Percentiles rank a stretch among this genome's conserved stretches.
Conservation (phyloP, 2,113 vertebrate species). For the Xenotilapia longispinis region DNA sequence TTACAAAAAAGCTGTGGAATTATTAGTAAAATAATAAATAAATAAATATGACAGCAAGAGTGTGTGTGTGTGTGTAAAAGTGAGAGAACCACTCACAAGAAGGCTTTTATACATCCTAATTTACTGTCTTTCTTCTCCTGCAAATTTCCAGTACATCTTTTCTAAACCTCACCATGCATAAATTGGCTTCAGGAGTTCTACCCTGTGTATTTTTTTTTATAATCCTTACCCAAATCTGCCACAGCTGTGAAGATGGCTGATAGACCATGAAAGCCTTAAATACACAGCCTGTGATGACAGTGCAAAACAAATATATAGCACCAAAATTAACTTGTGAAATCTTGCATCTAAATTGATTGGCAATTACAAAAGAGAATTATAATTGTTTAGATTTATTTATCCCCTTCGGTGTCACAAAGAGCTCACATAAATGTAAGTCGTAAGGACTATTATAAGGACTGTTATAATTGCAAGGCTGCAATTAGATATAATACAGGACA, state of each 20-base stretch:
- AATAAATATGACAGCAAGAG: neutral
- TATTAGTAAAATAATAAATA: conserved; percentile 19
- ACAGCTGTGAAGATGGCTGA: neutral
- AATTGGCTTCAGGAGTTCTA: conserved; percentile 3
- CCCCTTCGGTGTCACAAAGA: neutral
- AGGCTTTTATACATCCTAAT: conserved; percentile 24
- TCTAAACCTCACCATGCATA: neutral
- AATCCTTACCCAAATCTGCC: neutral
- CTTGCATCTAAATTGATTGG: neutral
- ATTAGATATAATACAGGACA: neutral
- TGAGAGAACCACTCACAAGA: neutral
- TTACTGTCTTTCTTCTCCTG: neutral
- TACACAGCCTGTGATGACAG: neutral
- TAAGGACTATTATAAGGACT: neutral
- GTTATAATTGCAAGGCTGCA: neutral
- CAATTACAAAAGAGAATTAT: neutral
- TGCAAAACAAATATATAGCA: neutral
- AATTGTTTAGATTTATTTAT: neutral
- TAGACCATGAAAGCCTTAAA: neutral
- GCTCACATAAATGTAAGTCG: neutral
- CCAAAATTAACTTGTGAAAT: neutral
- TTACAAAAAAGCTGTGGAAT: conserved; percentile 45
- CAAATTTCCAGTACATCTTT: neutral
- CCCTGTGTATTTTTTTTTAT: neutral
- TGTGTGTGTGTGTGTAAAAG: neutral